These are phyloP conservation scores for Delphinapterus leucas DNA, from an alignment of 2,113 vertebrate species.

Conservation along the genomic window DNA sequence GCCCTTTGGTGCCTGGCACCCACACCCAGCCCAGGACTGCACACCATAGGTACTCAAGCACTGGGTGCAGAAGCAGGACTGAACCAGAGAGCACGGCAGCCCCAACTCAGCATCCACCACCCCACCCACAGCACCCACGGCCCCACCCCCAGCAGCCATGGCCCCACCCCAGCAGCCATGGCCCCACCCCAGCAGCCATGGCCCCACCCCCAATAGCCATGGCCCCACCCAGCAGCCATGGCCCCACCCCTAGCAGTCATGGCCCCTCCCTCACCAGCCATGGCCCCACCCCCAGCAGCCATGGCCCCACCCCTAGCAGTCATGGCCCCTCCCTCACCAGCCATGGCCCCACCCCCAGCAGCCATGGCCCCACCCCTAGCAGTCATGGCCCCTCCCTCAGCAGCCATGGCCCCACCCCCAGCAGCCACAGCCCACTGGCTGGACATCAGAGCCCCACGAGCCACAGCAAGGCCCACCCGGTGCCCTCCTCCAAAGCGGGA, in stretches of 20 bases:
- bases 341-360: background rate
- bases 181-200: background rate
- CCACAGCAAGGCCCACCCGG: background rate
- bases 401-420: background rate
- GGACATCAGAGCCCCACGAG: background rate
- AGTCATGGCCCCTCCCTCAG: accelerated
- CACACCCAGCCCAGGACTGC: background rate
- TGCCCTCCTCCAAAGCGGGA: too few relatives aligned
- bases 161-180: accelerated
- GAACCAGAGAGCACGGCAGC: background rate
- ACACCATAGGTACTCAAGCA: background rate
- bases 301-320: accelerated
- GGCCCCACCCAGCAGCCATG: background rate
- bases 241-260: accelerated
- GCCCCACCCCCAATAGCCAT: accelerated
- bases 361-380: background rate
- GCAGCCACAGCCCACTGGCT: background rate
- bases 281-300: background rate
- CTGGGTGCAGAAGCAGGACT: background rate
- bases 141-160: background rate
- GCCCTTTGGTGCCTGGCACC: background rate
- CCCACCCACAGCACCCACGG: accelerated
- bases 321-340: accelerated
- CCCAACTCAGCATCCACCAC: background rate
- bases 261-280: accelerated